A percentile compares a stretch with the other conserved stretches of the same genome.
phyloP scores from a whole-genome alignment of 2,888 invertebrate genomes.

The Aproaerema taeniolella region DNA sequence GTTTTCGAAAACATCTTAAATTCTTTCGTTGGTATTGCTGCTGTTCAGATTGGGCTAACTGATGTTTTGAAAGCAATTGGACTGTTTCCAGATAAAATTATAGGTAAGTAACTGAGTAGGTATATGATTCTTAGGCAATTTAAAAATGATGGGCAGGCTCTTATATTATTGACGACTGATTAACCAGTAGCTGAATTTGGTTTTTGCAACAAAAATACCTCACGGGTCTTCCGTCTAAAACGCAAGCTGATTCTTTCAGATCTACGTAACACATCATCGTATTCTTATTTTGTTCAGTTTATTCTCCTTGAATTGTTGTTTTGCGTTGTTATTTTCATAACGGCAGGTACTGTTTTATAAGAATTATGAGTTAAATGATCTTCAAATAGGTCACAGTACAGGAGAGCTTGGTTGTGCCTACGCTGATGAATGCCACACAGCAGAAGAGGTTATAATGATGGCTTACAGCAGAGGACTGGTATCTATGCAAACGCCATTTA shows the following conservation, averaged over 20 bases:
- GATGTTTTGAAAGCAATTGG: conserved; percentile 62
- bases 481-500: conserved; percentile 77
- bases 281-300: no score
- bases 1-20: conserved; percentile 72
- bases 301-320: no score
- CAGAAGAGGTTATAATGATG: conserved; percentile 85
- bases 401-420: conserved; percentile 94
- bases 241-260: no score
- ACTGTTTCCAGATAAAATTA: conserved; percentile 82
- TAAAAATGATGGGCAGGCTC: neutral
- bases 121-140: neutral
- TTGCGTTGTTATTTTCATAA: no score
- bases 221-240: no score
- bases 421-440: conserved; percentile 89
- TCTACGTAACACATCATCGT: no score
- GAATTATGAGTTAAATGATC: no score
- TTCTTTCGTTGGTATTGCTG: conserved; percentile 86
- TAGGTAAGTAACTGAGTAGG: conserved; percentile 77
- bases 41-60: conserved; percentile 74
- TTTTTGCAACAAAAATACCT: neutral
- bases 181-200: neutral
- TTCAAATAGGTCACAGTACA: conserved; percentile 85
- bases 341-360: no score
- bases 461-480: conserved; percentile 85
- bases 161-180: neutral